Evolutionary conservation across 2,113 vertebrate species (phyloP).

Genomic region (Corythoichthys intestinalis): DNA sequence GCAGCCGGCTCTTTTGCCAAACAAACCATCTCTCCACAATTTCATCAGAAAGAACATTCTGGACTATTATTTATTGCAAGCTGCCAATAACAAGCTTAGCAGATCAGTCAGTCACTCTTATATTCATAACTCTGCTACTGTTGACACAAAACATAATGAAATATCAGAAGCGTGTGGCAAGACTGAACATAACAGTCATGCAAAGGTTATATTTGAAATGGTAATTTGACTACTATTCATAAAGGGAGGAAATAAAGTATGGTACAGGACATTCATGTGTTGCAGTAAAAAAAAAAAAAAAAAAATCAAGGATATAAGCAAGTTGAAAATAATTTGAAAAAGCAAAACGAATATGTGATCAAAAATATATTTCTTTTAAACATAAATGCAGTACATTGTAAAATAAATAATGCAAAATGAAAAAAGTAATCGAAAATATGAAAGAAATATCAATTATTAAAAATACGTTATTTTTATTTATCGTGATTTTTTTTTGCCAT

Average conservation of each 20-base stretch:
- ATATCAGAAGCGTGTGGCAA: not conserved
- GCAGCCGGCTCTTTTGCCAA: not conserved
- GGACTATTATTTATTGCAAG: not conserved
- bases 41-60: slow-evolving; percentile 3
- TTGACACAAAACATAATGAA: not conserved
- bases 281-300: not conserved
- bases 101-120: not conserved
- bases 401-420: not conserved
- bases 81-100: not conserved
- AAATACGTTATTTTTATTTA: too few species aligned
- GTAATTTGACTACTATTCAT: not conserved
- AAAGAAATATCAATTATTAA: too few species aligned
- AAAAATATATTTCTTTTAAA: not conserved
- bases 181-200: not conserved
- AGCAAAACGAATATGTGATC: not conserved
- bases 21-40: not conserved
- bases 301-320: not conserved
- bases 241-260: not conserved
- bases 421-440: too few species aligned
- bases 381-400: not conserved
- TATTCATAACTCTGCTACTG: not conserved
- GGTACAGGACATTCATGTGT: not conserved
- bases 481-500: too few species aligned
- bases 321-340: not conserved
- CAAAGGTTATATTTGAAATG: not conserved